phyloP scores from a whole-genome alignment of 2,113 vertebrate species.

The Semnornis frantzii region DNA sequence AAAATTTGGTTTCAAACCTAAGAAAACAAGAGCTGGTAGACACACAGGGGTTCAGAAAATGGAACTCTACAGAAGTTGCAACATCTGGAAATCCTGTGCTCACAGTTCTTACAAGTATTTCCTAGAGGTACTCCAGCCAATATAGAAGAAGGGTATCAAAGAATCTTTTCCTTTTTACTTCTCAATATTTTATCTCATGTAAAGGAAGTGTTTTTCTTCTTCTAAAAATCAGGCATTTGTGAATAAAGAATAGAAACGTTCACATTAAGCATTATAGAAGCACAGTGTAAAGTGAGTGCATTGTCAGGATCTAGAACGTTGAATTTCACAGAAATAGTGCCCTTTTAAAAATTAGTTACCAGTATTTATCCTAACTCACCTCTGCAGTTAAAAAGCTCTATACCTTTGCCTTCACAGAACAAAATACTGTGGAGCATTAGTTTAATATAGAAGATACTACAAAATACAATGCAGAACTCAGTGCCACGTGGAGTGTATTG shows the following conservation, averaged over 20 bases:
- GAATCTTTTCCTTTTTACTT: not conserved
- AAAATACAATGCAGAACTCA: not conserved
- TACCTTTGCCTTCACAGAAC: not conserved
- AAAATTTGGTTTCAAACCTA: not conserved
- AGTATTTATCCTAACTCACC: not conserved
- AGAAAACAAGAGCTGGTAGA: not conserved
- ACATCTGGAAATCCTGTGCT: not conserved
- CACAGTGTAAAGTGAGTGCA: not conserved
- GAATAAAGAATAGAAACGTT: not conserved
- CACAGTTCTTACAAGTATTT: not conserved
- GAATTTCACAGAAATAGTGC: not conserved
- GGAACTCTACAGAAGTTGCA: not conserved
- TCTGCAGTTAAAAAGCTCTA: not conserved
- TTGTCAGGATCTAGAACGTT: not conserved
- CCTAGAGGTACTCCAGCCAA: not conserved
- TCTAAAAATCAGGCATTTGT: not conserved
- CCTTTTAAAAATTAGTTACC: not conserved
- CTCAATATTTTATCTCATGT: constrained; percentile 5
- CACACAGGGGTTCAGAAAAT: not conserved
- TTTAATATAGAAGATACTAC: not conserved
- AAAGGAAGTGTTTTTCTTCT: not conserved
- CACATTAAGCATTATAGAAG: not conserved
- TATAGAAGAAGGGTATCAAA: constrained; percentile 1
- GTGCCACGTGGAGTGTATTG: not conserved
- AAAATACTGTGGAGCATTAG: not conserved